Evolutionary conservation across 2,797 vertebrate genomes (phyloP).

Genomic region (Strix occidentalis): DNA sequence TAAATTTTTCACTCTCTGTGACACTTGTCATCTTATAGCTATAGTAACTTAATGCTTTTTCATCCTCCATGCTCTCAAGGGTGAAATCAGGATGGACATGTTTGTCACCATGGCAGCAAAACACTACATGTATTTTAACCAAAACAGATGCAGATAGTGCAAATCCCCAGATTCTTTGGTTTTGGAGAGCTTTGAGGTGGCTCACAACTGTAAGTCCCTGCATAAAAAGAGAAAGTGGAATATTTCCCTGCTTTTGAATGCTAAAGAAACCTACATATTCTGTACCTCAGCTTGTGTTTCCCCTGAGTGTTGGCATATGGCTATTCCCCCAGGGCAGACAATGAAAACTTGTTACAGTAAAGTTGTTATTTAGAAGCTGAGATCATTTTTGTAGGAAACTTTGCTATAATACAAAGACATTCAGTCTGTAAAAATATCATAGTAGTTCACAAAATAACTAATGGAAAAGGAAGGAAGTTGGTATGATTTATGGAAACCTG

Average conservation of each 20-base stretch:
- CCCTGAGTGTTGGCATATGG: not conserved
- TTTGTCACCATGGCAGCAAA: slow-evolving; percentile 51
- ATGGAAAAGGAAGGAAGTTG: not conserved
- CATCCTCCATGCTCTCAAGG: not conserved
- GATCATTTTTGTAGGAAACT: not conserved
- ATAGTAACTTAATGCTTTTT: slow-evolving; percentile 4
- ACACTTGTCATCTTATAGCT: not conserved
- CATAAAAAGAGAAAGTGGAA: not conserved
- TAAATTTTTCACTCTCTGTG: not conserved
- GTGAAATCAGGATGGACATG: not conserved
- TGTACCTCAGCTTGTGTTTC: not conserved
- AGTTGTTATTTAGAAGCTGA: not conserved
- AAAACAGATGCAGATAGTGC: not conserved
- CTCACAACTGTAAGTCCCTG: not conserved
- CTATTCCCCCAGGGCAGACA: not conserved
- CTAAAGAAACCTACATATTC: not conserved
- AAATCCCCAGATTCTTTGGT: not conserved
- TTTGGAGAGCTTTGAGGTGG: not conserved
- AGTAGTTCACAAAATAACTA: not conserved
- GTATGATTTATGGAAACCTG: not conserved
- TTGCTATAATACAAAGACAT: not conserved
- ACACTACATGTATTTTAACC: slow-evolving; percentile 7
- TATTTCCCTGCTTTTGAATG: not conserved
- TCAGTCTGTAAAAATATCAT: not conserved
- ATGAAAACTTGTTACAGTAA: not conserved